Conservation (phyloP, 2,797 vertebrate species). For the Oreochromis grahami region DNA sequence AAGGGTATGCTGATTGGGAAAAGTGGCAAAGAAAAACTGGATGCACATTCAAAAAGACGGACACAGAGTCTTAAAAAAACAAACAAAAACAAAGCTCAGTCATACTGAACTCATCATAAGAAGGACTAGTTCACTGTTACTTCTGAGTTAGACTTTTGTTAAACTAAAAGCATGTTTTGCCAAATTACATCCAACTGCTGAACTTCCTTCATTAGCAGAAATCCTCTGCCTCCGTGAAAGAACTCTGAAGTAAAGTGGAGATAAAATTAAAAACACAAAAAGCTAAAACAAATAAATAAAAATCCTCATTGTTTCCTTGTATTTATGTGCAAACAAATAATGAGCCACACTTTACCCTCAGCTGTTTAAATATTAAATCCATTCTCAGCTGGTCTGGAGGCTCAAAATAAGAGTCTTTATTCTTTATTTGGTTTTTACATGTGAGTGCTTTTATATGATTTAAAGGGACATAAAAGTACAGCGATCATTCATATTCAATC, state of each 20-base stretch:
- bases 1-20: neutral
- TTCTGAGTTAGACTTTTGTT: neutral
- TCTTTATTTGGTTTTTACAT: neutral
- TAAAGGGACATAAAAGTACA: neutral
- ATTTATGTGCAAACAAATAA: neutral
- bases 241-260: neutral
- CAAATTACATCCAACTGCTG: accelerated
- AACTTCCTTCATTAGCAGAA: neutral
- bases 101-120: neutral
- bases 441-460: neutral
- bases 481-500: neutral
- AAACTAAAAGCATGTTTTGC: neutral
- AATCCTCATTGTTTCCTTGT: neutral
- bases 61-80: neutral
- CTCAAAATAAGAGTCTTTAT: neutral
- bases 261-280: neutral
- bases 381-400: neutral
- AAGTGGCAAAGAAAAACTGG: neutral
- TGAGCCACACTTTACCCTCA: neutral
- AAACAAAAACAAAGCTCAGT: neutral
- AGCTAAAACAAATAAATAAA: neutral
- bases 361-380: neutral
- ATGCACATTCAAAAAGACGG: accelerated
- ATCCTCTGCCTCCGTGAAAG: accelerated
- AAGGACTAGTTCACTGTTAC: neutral